These are phyloP conservation scores for Melitaea athalia DNA, from an alignment of 2,888 invertebrate species.

Conservation along the genomic window DNA sequence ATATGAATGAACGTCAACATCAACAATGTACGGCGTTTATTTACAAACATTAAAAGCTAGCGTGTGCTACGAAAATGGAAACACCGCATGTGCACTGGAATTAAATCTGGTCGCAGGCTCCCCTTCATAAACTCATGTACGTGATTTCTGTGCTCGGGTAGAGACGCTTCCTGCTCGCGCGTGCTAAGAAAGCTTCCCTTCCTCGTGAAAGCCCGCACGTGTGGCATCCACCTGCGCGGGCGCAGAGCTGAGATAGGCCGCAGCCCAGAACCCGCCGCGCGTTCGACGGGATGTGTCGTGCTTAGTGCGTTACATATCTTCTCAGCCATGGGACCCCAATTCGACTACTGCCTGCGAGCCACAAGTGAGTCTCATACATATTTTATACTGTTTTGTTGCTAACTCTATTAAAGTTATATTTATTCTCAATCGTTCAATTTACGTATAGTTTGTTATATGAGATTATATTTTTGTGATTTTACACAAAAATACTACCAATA, in stretches of 20 bases:
- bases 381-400: neutral
- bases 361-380: conserved; percentile 64
- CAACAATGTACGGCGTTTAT: conserved; percentile 66
- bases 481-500: neutral
- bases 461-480: neutral
- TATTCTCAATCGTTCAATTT: neutral
- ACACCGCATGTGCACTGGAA: conserved; percentile 57
- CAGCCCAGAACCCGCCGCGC: conserved; percentile 66
- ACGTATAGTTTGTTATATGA: neutral
- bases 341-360: conserved; percentile 76
- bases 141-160: conserved; percentile 42
- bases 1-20: conserved; percentile 66
- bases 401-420: no score
- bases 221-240: conserved; percentile 72
- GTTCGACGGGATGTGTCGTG: conserved; percentile 76
- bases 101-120: conserved; percentile 60
- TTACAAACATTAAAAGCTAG: conserved; percentile 75
- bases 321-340: conserved; percentile 74
- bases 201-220: conserved; percentile 73
- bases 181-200: conserved; percentile 61
- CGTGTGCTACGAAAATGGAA: conserved; percentile 60
- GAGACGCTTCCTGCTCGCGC: conserved; percentile 61
- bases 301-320: conserved; percentile 37
- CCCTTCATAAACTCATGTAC: conserved; percentile 44
- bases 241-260: conserved; percentile 49